phyloP scores from a whole-genome alignment of 2,113 vertebrate genomes.

The Aegithalos caudatus region DNA sequence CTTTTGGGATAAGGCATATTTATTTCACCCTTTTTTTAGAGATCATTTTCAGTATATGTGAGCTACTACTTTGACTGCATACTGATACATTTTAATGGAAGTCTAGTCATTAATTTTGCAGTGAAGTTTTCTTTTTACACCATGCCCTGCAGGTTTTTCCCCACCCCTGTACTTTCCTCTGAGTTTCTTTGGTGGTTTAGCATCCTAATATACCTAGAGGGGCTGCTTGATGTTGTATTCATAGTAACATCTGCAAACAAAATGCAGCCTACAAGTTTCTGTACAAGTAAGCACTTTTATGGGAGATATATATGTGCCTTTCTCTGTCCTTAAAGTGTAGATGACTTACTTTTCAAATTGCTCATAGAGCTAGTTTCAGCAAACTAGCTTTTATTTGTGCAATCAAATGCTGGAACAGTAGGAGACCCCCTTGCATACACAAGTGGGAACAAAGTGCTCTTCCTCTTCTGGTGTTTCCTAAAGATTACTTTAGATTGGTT shows the following conservation, averaged over 20 bases:
- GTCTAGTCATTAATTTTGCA: background rate
- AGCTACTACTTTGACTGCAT: background rate
- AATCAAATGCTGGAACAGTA: background rate
- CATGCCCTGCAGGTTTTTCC: background rate
- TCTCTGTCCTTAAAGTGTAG: background rate
- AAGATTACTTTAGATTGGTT: background rate
- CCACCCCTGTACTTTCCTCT: background rate
- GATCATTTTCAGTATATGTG: background rate
- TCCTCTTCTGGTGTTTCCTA: background rate
- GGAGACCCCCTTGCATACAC: background rate
- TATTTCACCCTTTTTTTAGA: background rate
- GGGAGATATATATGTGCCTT: background rate
- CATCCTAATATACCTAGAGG: background rate
- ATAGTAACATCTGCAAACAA: background rate
- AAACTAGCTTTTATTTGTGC: background rate
- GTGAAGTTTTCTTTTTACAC: background rate
- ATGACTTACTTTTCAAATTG: background rate
- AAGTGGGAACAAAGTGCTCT: background rate
- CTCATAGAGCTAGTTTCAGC: background rate
- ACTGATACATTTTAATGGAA: background rate
- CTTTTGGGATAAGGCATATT: background rate
- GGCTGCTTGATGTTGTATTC: background rate
- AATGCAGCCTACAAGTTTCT: background rate
- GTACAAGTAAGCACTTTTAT: background rate
- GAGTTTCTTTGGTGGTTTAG: background rate